These are phyloP conservation scores for Falcaria lacertinaria DNA, from an alignment of 2,888 invertebrate species.

Conservation along the genomic window DNA sequence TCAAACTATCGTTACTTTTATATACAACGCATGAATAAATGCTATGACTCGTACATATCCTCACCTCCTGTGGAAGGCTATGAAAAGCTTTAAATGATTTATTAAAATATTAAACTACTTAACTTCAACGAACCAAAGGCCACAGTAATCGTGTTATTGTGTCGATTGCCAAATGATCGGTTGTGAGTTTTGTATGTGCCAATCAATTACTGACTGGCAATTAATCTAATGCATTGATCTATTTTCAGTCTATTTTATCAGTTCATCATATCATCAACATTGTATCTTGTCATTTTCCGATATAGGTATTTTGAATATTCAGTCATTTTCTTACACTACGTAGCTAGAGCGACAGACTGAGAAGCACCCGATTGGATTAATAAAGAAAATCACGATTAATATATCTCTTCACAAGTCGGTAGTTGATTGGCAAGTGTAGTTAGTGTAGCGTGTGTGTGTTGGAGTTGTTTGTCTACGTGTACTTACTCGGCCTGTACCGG, in stretches of 20 bases:
- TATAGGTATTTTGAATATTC: too few relatives aligned
- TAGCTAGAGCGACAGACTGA: too few relatives aligned
- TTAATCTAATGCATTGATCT: constrained; percentile 22
- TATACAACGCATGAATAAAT: too few relatives aligned
- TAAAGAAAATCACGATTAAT: background rate
- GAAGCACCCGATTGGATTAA: too few relatives aligned
- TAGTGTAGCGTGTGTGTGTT: constrained; percentile 33
- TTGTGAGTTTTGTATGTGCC: constrained; percentile 33
- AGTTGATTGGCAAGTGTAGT: constrained; percentile 31
- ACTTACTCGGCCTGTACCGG: constrained; percentile 93
- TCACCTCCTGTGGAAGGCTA: background rate
- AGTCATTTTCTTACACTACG: too few relatives aligned
- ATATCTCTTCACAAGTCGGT: constrained; percentile 7
- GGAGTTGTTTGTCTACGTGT: constrained; percentile 20
- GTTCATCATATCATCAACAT: background rate
- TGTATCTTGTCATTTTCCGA: too few relatives aligned
- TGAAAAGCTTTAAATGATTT: background rate
- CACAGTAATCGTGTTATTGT: constrained; percentile 20
- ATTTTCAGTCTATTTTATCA: constrained; percentile 18
- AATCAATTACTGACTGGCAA: constrained; percentile 34
- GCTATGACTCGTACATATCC: background rate
- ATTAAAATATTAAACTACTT: constrained; percentile 5
- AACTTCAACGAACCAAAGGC: constrained; percentile 14
- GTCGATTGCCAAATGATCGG: constrained; percentile 36
- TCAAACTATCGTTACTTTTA: too few relatives aligned